Percentiles rank a stretch among this genome's conserved stretches.
Evolutionary conservation across 2,888 invertebrate species (phyloP).

Genomic region (Eremobia ochroleuca): DNA sequence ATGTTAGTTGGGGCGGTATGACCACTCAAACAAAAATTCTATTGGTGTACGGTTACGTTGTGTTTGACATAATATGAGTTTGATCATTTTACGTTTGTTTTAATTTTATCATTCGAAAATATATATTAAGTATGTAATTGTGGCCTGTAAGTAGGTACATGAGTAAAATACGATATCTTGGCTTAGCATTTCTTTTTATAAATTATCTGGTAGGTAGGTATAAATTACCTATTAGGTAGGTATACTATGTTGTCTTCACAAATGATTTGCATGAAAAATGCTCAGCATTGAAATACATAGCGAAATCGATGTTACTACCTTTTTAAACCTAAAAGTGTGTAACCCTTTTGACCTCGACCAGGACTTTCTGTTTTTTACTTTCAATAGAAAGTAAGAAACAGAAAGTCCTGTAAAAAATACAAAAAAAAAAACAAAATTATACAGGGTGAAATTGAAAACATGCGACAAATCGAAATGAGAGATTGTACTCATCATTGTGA

Average conservation of each 20-base stretch:
- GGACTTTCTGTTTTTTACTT: neutral
- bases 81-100: slow-evolving; percentile 42
- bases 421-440: no score
- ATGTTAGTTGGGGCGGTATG: slow-evolving; percentile 73
- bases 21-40: slow-evolving; percentile 76
- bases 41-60: slow-evolving; percentile 76
- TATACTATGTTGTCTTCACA: neutral
- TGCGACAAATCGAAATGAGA: no score
- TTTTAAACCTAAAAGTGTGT: neutral
- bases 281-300: neutral
- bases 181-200: neutral
- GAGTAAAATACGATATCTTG: neutral
- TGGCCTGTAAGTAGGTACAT: neutral
- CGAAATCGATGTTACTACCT: neutral
- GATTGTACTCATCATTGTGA: no score
- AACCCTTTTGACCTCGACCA: neutral
- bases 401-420: no score
- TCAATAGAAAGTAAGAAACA: no score
- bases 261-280: neutral
- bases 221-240: no score
- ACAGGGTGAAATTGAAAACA: no score
- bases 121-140: neutral
- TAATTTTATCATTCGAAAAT: slow-evolving; percentile 23
- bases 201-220: neutral
- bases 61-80: slow-evolving; percentile 6